Evolutionary conservation across 2,113 vertebrate species (phyloP), one percentile per base, ranked within the genome.

Genomic region (Varanus komodoensis): DNA sequence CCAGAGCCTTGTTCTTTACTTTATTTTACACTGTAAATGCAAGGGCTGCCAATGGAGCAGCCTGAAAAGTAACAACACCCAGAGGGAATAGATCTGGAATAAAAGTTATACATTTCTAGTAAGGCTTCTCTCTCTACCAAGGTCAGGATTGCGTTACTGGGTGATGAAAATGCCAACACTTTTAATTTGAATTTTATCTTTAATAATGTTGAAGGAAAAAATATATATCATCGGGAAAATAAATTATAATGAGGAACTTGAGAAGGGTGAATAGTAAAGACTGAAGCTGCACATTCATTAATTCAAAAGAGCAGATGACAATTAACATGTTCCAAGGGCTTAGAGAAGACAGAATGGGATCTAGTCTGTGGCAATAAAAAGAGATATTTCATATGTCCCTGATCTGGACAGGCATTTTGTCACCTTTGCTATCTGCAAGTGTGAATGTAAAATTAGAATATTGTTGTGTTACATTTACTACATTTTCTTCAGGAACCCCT

Each of bases 41-140:
- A 79, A 75, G 15, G 79, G 29, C 77, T 93, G 84, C 73, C 86
- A 86, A 87, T 91, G 92, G 90, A 88, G 6, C 82, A 86, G 34
- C 71, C 29, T 8, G 88, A 89, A 82, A 88, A 3, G 75, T 87
- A 95, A 91, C 7, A 90, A 85, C n/a, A 83, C 85, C 91, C 78
- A 71, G 90, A 86, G 92, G 82, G 89, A 92, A 88, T 91, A 91
- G 71, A 21, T 82, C 11, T 86, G 91, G 89, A 92, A 52, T 21
- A 92, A 64, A 67, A n/a, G 50, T 81, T 91, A 89, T 79, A 15
- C 29, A 78, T 94, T 93, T 95, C 71, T 71, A 92, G 61, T 87
- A 94, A 93, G 15, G 89, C 90, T 90, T 92, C 83, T 93, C n/a
- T 90, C 90, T 93, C 89, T n/a, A 88, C 77, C 64, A 93, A 93